These are phyloP conservation scores for Tetramorium simillimum DNA, from an alignment of 1,140 invertebrate species.

Conservation along the genomic window DNA sequence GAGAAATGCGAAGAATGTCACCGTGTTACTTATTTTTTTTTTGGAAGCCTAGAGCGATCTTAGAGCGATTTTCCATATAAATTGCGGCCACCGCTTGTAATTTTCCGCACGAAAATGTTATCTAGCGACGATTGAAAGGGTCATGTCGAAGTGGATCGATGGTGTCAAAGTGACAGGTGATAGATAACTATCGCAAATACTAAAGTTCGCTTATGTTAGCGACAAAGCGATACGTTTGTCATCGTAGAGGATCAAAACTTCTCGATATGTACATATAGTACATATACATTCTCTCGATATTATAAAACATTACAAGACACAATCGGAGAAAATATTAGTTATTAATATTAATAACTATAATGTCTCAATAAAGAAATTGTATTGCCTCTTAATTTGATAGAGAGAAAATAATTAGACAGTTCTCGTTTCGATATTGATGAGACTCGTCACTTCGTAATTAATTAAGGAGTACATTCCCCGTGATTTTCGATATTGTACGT, in stretches of 20 bases:
- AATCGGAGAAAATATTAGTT: not conserved
- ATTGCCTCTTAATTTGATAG: not conserved
- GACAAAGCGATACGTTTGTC: not conserved
- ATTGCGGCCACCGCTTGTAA: not conserved
- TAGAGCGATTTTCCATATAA: not conserved
- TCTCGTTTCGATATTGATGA: not conserved
- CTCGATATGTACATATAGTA: no score
- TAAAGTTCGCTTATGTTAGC: not conserved
- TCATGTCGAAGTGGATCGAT: not conserved
- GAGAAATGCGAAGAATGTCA: not conserved
- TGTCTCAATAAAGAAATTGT: no score
- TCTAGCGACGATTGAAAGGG: not conserved
- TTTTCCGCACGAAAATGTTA: not conserved
- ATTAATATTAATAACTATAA: no score
- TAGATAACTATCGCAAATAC: conserved; percentile 16
- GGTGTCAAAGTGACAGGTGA: conserved; percentile 7
- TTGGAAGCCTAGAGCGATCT: not conserved
- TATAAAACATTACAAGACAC: not conserved
- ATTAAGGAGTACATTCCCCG: not conserved
- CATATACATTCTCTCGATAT: not conserved
- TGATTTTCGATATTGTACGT: not conserved
- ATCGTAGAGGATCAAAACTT: not conserved
- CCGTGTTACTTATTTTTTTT: not conserved
- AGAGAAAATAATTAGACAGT: not conserved
- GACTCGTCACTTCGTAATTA: not conserved